phyloP scores from a whole-genome alignment of 2,797 vertebrate genomes.

The Diglossa cyanea region DNA sequence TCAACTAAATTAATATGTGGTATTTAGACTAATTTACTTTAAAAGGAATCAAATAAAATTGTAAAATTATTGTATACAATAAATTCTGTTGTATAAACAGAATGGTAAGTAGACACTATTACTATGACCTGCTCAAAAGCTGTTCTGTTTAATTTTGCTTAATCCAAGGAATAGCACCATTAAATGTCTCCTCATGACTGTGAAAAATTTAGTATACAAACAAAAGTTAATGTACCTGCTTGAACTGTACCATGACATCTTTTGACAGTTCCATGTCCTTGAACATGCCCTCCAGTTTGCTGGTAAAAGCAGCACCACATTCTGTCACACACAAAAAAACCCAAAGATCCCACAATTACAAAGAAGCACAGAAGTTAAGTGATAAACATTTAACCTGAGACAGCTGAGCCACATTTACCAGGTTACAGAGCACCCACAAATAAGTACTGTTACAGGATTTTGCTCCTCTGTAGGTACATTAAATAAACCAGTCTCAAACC shows the following conservation, averaged over 20 bases:
- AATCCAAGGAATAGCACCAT: neutral
- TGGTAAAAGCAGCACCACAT: constrained; percentile 83
- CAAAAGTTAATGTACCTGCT: constrained; percentile 72
- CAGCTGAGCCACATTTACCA: neutral
- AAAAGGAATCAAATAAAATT: neutral
- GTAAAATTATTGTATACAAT: neutral
- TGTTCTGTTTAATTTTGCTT: neutral
- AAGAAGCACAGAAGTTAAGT: neutral
- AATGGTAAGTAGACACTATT: neutral
- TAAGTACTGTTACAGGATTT: neutral
- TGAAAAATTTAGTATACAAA: neutral
- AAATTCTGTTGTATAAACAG: neutral
- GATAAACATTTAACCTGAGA: neutral
- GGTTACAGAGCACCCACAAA: neutral
- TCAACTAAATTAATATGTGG: neutral
- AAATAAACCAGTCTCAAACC: neutral
- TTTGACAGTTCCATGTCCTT: constrained; percentile 86
- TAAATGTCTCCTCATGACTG: neutral
- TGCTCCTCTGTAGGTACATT: neutral
- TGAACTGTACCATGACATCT: constrained; percentile 84
- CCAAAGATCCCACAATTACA: neutral
- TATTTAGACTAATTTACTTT: neutral
- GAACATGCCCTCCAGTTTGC: constrained; percentile 85
- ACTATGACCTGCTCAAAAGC: neutral
- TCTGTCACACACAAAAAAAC: constrained; percentile 58